phyloP scores from a whole-genome alignment of 1,140 invertebrate genomes.

The Drosophila auraria region DNA sequence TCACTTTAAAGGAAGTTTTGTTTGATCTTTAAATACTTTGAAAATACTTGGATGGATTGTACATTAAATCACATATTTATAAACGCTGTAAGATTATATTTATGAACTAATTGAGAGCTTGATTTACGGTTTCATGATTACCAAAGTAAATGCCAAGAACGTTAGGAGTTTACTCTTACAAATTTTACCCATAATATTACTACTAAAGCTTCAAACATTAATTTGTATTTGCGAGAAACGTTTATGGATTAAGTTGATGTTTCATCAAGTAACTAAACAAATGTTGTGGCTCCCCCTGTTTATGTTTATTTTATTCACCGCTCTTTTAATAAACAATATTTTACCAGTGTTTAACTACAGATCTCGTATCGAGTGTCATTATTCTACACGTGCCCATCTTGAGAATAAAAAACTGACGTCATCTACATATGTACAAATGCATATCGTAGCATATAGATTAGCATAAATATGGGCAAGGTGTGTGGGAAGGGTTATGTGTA shows the following conservation, averaged over 20 bases:
- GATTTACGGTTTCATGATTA: too few species aligned
- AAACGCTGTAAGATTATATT: background rate
- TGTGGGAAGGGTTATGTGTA: constrained; percentile 24
- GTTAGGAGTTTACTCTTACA: background rate
- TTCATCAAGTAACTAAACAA: background rate
- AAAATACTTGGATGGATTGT: too few species aligned
- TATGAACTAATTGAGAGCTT: too few species aligned
- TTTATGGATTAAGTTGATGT: background rate
- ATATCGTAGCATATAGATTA: constrained; percentile 22
- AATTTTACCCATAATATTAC: background rate
- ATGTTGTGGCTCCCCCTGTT: background rate
- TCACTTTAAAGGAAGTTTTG: too few species aligned
- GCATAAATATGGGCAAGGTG: constrained; percentile 32
- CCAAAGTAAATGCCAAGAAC: background rate
- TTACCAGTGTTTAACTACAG: too few species aligned
- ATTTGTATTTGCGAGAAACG: background rate
- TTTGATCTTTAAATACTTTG: too few species aligned
- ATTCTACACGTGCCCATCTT: constrained; percentile 18
- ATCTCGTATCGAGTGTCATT: constrained; percentile 7
- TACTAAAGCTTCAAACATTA: background rate
- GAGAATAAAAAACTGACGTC: constrained; percentile 20
- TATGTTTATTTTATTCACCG: background rate
- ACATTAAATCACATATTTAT: background rate
- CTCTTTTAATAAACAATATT: constrained; percentile 2
- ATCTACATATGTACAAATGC: constrained; percentile 25